Percentiles rank a stretch among this genome's conserved stretches.
Evolutionary conservation across 92 coral and sea anemone species (phyloP).

Genomic region (Zoanthus sociatus): DNA sequence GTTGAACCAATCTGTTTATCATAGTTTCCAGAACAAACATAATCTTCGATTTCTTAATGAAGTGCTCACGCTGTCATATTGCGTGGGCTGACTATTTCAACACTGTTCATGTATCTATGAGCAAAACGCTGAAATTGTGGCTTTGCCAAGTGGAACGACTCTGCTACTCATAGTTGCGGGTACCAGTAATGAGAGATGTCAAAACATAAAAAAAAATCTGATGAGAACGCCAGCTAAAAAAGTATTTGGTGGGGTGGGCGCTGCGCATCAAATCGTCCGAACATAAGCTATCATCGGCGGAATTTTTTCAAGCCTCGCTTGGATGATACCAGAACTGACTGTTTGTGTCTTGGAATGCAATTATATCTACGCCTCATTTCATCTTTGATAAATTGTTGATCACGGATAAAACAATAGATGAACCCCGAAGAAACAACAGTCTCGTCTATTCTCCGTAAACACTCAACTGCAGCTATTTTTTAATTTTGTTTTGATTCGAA

Average conservation of each 20-base stretch:
- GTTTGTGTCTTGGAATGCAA: not conserved
- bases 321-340: not conserved
- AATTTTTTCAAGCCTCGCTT: not conserved
- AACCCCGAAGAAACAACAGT: not conserved
- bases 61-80: not conserved
- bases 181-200: not conserved
- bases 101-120: not conserved
- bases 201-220: not conserved
- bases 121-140: not conserved
- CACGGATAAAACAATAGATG: not conserved
- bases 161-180: not conserved
- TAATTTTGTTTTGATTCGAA: not conserved
- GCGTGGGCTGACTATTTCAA: conserved; percentile 1
- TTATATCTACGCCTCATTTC: not conserved
- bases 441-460: not conserved
- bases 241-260: not conserved
- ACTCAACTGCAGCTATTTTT: not conserved
- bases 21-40: not conserved
- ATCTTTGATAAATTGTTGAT: not conserved
- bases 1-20: conserved; percentile 1
- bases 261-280: not conserved
- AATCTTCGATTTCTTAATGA: conserved; percentile 17
- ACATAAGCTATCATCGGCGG: conserved; percentile 33
- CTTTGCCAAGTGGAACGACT: not conserved
- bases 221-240: not conserved